Evolutionary conservation across 2,888 invertebrate species (phyloP), one percentile per base, ranked within the genome.

Genomic region (Lycocerus yunnanus): DNA sequence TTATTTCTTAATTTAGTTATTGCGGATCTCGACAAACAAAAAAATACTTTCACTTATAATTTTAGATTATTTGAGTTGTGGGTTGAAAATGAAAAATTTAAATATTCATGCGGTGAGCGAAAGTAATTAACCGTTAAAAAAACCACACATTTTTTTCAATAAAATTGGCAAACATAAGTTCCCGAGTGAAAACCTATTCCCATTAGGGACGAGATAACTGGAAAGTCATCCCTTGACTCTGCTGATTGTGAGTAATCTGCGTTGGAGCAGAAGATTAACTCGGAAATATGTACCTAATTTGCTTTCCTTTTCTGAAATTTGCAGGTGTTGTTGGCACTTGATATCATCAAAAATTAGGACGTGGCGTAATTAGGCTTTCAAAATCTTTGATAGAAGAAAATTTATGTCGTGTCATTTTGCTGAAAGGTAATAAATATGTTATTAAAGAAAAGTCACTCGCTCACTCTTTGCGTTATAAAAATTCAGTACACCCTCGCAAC

Each of bases 251-350:
- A 66, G 68, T 74, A 74, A 74, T 74, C 74, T 63, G 63, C 43
- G 70, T 70, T 70, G 67, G 63, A 74, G 69, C 74, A 66, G 61
- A 27, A 70, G 74, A 74, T 74, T 74, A 74, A 70, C 70, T 70
- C 43, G 74, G 70, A 67, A 68, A 70, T 70, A 70, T 70, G 70
- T 60, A 63, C 74, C 70, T 74, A 74, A 74, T 74, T 74, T 70
- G 68, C 70, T 74, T 74, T 70, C 67, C 70, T 66, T 21, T 58
- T 43, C 43, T n/a, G 43, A 43, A 43, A 43, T 43, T 43, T 43
- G 43, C 43, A 43, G 43, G 43, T 43, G 43, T 43, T 43, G 43
- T 43, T 43, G 43, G 43, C 43, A 43, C 43, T 43, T 43, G 43
- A 43, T 43, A 43, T 43, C 43, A 43, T 43, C 43, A 43, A 43